Evolutionary conservation across 1,140 invertebrate species (phyloP), one percentile per base, ranked within the genome.

Genomic region (Halesus radiatus): DNA sequence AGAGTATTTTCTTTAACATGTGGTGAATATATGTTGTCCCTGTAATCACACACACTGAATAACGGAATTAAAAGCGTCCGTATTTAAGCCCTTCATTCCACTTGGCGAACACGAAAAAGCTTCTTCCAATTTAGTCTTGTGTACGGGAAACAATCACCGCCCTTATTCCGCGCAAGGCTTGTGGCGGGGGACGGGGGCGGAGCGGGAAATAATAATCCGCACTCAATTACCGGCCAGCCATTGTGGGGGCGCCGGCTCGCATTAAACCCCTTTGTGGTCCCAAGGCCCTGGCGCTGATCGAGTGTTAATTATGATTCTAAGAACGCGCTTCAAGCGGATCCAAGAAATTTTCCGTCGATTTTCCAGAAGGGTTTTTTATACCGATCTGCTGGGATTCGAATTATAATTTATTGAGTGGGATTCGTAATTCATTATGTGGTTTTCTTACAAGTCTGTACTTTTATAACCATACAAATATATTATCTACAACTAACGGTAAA

Each of bases 281-380:
- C 64, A 45, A 58, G 45, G 54, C 72, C 58, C 81, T 83, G 81
- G 75, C 76, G 75, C 76, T 83, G 81, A 83, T 83, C 81, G 81
- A 83, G 81, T 83, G 81, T 83, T 83, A 83, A 83, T 83, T 83
- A 83, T 83, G 29, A 83, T 78, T 83, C 79, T 78, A 20, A 77
- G 72, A 80, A 83, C 77, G 32, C 62, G 68, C 32, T 72, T 70
- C 50, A 62, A 76, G 29, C 16, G 76, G 58, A 23, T 70, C 74
- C 53, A 60, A 50, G 54, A 62, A 66, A 83, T 79, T 74, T 56
- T 53, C 22, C 53, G 32, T 37, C 32, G 7, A 72, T 50, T 72
- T 72, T 72, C 45, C 23, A 72, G 13, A 50, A 72, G 68, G 18
- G n/a, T 18, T 45, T 72, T 72, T 70, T 72, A 20, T 50, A 45